Evolutionary conservation across 2,888 invertebrate genomes (phyloP).

Genomic region (Hydrotaea cyrtoneurina): DNA sequence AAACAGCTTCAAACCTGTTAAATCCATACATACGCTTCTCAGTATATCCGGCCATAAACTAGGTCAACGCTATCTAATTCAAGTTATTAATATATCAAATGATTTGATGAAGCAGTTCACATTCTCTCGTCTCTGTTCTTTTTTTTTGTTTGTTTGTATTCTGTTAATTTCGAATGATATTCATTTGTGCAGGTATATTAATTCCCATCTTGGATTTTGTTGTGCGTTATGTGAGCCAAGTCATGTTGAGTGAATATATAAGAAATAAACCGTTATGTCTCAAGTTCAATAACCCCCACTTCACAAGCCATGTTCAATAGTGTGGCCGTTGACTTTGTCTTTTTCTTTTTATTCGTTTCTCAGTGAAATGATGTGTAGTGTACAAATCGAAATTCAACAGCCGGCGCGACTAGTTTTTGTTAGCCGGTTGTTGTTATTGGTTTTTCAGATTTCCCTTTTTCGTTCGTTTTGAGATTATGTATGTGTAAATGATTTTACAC

Average conservation of each 20-base stretch:
- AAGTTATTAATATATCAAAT: background rate
- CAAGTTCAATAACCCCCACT: slow-evolving; percentile 2
- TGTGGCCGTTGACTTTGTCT: slow-evolving; percentile 14
- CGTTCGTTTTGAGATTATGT: background rate
- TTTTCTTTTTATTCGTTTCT: background rate
- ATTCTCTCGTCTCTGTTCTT: background rate
- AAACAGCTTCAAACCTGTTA: slow-evolving; percentile 8
- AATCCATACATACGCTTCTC: too few species aligned
- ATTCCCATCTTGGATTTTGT: background rate
- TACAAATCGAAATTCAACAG: background rate
- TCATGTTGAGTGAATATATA: background rate
- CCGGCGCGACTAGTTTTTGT: slow-evolving; percentile 1
- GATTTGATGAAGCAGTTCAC: background rate
- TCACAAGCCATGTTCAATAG: background rate
- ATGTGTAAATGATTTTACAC: background rate
- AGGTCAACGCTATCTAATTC: background rate
- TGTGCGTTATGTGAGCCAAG: background rate
- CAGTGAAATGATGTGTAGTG: background rate
- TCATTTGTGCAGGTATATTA: background rate
- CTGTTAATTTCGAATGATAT: too few species aligned
- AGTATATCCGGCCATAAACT: background rate
- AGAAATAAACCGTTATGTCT: slow-evolving; percentile 6
- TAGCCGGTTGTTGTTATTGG: slow-evolving; percentile 19
- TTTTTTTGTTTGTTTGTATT: background rate
- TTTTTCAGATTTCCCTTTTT: background rate